Percentiles rank a stretch among this genome's conserved stretches.
Conservation (phyloP, 1,140 invertebrate genomes). For the Trichonephila clavata region DNA sequence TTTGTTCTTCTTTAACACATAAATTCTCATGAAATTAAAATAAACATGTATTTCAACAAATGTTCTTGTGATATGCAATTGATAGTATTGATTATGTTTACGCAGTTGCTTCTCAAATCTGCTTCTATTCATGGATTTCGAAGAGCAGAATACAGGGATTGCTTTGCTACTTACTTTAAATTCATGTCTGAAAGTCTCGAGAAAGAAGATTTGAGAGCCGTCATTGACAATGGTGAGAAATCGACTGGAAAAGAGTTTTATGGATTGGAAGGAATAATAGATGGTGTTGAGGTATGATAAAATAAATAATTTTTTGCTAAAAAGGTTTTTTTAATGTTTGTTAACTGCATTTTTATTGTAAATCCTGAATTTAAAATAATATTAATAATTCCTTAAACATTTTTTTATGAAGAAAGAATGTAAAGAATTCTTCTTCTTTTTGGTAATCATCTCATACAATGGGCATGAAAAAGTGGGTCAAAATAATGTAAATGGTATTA, state of each 20-base stretch:
- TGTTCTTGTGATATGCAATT: too few species aligned
- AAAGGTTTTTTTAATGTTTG: neutral
- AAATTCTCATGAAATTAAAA: too few species aligned
- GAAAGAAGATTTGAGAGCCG: neutral
- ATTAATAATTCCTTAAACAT: too few species aligned
- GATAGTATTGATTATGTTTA: too few species aligned
- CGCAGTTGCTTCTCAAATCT: conserved; percentile 30
- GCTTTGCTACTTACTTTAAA: conserved; percentile 51
- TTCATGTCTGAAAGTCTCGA: conserved; percentile 26
- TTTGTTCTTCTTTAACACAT: too few species aligned
- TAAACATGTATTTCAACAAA: too few species aligned
- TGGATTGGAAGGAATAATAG: conserved; percentile 56
- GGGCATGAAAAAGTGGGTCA: too few species aligned
- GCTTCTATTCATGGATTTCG: conserved; percentile 46
- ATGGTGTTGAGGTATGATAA: conserved; percentile 30
- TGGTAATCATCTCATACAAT: too few species aligned
- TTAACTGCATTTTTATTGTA: neutral
- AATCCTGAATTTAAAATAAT: too few species aligned
- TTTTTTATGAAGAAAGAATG: too few species aligned
- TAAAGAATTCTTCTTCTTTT: too few species aligned
- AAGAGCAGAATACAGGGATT: neutral
- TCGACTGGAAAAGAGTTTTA: neutral
- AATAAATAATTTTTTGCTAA: neutral
- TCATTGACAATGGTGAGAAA: conserved; percentile 42
- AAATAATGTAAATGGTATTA: too few species aligned